Base-by-base conservation (phyloP, 30 jellyfish, hydroid and myxozoan genomes). In the Turritopsis dohrnii region DNA sequence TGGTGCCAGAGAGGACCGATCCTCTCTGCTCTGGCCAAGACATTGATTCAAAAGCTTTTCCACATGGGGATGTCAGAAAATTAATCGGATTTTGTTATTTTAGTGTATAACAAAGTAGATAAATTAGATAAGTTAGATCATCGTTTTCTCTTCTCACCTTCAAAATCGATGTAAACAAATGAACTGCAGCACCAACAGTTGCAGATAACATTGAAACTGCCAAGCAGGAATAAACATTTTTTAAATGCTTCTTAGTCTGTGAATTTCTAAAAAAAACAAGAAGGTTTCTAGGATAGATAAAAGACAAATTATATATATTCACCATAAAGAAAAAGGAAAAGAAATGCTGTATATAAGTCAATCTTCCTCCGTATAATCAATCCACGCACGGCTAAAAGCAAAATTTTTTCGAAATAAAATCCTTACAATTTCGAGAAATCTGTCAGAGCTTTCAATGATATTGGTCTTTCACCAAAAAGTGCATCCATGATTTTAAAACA, bases 171-270 rank as follows among this genome's bases (percentile, higher is more conserved):
- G 96, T 91, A 72, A 82, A 87, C 18, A 91, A 8, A 65, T 91
- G 96, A 52, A 91, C 89, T 28, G 86, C 95, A 20, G 97, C 97
- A 69, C 97, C 97, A 65, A 87, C 97, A 66, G 94, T 94, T 52
- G 97, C 97, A 71, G 84, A 26, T 41, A 91, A 71, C 31, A 90
- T 87, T 52, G 97, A 86, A 72, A 91, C n/a, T 1, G 97, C 72
- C 72, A 91, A 87, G 31, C 90, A 85, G 71, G 89, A 90, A 80
- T 91, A 86, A 29, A 91, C 97, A 86, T 91, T 91, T 71, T 91
- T 91, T 85, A 91, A 84, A 75, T 91, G 97, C 18, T 87, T 82
- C 66, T 88, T 88, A n/a, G 97, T 84, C 21, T 54, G 85, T 81
- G 66, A 66, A 87, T 91, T 89, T 73, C 97, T 91, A 73, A 0